Evolutionary conservation across 2,113 vertebrate genomes (phyloP).

Genomic region (Rissa tridactyla): DNA sequence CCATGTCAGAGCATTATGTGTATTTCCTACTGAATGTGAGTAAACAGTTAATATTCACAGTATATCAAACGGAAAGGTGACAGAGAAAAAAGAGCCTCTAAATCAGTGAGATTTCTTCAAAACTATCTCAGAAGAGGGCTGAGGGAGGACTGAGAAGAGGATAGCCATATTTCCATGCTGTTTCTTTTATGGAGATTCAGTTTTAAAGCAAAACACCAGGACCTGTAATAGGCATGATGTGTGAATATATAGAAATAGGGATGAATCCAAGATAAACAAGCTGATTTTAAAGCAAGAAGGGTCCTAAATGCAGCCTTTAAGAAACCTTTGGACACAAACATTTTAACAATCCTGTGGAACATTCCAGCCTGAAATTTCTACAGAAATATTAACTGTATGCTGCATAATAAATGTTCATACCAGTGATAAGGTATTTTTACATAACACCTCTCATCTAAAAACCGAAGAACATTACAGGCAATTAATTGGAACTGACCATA

Average conservation of each 20-base stretch:
- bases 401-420: not conserved
- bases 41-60: not conserved
- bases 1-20: not conserved
- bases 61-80: not conserved
- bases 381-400: not conserved
- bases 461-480: not conserved
- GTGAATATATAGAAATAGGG: not conserved
- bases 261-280: not conserved
- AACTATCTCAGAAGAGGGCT: not conserved
- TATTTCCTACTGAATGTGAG: not conserved
- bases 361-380: not conserved
- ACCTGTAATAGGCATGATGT: not conserved
- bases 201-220: not conserved
- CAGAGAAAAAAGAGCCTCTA: not conserved
- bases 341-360: not conserved
- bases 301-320: not conserved
- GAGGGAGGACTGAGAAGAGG: no score
- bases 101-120: not conserved
- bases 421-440: rapidly evolving
- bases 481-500: not conserved
- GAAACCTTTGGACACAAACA: not conserved
- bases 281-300: not conserved
- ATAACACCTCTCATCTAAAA: not conserved
- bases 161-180: not conserved
- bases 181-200: not conserved